Base-by-base conservation (phyloP, 2,888 invertebrate genomes). In the Diogma glabrata region DNA sequence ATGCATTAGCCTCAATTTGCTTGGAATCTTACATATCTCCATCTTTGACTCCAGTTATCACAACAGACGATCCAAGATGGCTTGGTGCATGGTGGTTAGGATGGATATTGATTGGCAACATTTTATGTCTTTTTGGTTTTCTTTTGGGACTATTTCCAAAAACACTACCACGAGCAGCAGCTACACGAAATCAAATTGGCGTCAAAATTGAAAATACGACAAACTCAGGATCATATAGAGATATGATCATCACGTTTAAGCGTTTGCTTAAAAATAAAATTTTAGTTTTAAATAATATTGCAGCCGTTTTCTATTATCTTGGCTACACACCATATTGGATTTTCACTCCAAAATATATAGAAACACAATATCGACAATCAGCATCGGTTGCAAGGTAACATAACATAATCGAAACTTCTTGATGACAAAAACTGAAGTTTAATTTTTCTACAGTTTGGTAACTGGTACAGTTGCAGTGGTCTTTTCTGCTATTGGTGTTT, bases 31-130 rank as follows among this genome's bases (percentile, higher is more conserved):
- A 82, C 60, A 79, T 83, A 30, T 78, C 78, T 5, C 82, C 82
- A 3, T 71, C 73, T 8, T 62, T 82, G 52, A 79, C 77, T 36
- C 82, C 81, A 4, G 78, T 78, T 2, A 79, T 86, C 53, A 75
- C 73, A 16, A 77, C 74, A 53, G 72, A 73, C 51, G 84, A 86
- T 69, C 84, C 85, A 1, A 73, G 84, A 57, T 87, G 87, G 87
- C 67, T 87, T 40, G 87, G 87, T 1, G 86, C 87, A n/a, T 87
- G 86, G 86, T 87, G 86, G 86, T 62, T 85, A 45, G 85, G 84
- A 2, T 84, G 83, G 80, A 69, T 83, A 19, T 73, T 84, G 14
- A 65, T 83, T 38, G 80, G 77, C n/a, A 64, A 73, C 1, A 63
- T 79, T 3, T 68, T 82, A 17, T 71, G 79, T 38, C 54, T 79